These are phyloP conservation scores for Drosophila lacicola DNA, from an alignment of 2,888 invertebrate genomes.

Conservation along the genomic window DNA sequence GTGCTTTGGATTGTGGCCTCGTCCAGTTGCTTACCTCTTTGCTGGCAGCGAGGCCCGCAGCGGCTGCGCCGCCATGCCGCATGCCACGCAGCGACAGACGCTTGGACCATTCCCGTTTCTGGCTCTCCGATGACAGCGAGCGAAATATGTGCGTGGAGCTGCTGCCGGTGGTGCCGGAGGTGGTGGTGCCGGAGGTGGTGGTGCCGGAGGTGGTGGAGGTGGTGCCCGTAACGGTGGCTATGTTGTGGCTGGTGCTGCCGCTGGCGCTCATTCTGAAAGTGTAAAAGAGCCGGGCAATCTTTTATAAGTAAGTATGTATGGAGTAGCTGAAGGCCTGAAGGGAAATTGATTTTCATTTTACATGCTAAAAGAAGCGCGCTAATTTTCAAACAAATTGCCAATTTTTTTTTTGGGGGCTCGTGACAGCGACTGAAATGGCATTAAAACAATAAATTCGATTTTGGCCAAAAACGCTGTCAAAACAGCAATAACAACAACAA, in stretches of 20 bases:
- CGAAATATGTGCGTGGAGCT: constrained; percentile 86
- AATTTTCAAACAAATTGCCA: constrained; percentile 80
- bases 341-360: constrained; percentile 74
- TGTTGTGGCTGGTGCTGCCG: constrained; percentile 35
- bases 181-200: background rate
- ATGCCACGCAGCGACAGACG: constrained; percentile 90
- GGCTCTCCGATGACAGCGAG: constrained; percentile 89
- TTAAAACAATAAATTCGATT: constrained; percentile 80
- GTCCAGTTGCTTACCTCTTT: constrained; percentile 78
- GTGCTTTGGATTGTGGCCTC: constrained; percentile 4
- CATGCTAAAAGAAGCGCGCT: constrained; percentile 68
- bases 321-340: constrained; percentile 6
- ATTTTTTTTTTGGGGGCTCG: constrained; percentile 58
- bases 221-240: background rate
- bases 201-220: constrained; percentile 33
- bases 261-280: constrained; percentile 62
- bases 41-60: constrained; percentile 86
- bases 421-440: constrained; percentile 67
- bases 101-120: constrained; percentile 90
- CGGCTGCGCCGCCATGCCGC: constrained; percentile 85
- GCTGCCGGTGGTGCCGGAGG: constrained; percentile 4
- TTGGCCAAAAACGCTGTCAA: constrained; percentile 48
- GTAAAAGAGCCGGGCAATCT: background rate
- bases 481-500: constrained; percentile 36
- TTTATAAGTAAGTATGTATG: constrained; percentile 1